phyloP scores from a whole-genome alignment of 1,140 invertebrate species.

The Papilio polytes region DNA sequence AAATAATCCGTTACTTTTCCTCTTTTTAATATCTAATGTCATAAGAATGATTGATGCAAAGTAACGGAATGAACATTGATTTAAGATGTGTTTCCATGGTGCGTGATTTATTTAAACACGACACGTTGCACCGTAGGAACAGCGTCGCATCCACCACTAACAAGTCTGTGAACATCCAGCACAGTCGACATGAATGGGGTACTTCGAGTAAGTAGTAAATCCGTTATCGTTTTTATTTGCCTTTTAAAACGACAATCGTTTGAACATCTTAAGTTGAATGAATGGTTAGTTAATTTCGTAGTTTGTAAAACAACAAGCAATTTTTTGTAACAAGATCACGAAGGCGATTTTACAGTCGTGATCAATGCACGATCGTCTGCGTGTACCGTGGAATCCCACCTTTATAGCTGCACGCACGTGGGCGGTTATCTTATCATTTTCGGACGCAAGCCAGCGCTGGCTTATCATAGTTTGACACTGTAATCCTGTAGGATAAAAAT shows the following conservation, averaged over 20 bases:
- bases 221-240: background rate
- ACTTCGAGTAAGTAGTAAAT: too few species aligned
- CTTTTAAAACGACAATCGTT: too few species aligned
- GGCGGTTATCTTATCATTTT: background rate
- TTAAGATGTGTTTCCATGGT: background rate
- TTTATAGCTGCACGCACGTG: conserved; percentile 5
- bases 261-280: too few species aligned
- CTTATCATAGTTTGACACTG: conserved; percentile 21
- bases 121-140: background rate
- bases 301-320: too few species aligned
- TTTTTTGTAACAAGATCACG: too few species aligned
- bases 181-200: too few species aligned
- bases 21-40: background rate
- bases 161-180: background rate
- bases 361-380: background rate
- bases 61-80: background rate
- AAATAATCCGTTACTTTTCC: background rate
- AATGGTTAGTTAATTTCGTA: too few species aligned
- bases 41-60: background rate
- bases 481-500: conserved; percentile 32
- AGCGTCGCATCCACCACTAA: background rate
- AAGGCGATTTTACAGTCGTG: too few species aligned
- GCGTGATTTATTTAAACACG: background rate
- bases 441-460: background rate
- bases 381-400: background rate